Conservation (phyloP, 2,888 invertebrate genomes). For the Cheilosia pagana region DNA sequence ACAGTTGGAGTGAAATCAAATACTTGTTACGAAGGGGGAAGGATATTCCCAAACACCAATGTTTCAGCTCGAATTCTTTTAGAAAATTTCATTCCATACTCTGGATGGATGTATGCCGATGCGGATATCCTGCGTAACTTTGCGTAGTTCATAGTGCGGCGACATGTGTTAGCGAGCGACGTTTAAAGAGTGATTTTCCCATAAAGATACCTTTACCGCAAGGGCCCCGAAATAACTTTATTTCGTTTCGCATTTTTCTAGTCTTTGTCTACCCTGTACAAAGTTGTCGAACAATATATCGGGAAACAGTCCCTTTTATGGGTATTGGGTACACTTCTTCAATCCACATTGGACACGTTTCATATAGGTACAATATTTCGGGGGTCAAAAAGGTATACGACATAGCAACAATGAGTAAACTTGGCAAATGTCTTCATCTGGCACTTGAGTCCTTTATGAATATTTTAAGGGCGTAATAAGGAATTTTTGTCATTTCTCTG, state of each 20-base stretch:
- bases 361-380: background rate
- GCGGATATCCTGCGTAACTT: slow-evolving; percentile 2
- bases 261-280: background rate
- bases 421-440: slow-evolving; percentile 71
- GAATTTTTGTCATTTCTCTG: slow-evolving; percentile 59
- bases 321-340: slow-evolving; percentile 8
- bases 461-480: slow-evolving; percentile 71
- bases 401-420: slow-evolving; percentile 50
- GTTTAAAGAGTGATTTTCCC: slow-evolving; percentile 13
- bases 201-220: slow-evolving; percentile 12
- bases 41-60: background rate
- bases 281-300: slow-evolving; percentile 33
- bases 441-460: slow-evolving; percentile 70
- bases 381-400: slow-evolving; percentile 35
- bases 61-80: slow-evolving; percentile 16
- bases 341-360: slow-evolving; percentile 12
- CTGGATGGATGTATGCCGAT: background rate
- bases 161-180: slow-evolving; percentile 24
- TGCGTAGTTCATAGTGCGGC: slow-evolving; percentile 30
- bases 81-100: slow-evolving; percentile 23
- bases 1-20: slow-evolving; percentile 40
- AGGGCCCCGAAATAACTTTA: slow-evolving; percentile 34
- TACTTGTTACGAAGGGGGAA: slow-evolving; percentile 9
- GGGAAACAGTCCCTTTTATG: slow-evolving; percentile 41
- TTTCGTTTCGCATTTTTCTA: background rate